Evolutionary conservation across 2,113 vertebrate genomes (phyloP).

Genomic region (Laterallus jamaicensis): DNA sequence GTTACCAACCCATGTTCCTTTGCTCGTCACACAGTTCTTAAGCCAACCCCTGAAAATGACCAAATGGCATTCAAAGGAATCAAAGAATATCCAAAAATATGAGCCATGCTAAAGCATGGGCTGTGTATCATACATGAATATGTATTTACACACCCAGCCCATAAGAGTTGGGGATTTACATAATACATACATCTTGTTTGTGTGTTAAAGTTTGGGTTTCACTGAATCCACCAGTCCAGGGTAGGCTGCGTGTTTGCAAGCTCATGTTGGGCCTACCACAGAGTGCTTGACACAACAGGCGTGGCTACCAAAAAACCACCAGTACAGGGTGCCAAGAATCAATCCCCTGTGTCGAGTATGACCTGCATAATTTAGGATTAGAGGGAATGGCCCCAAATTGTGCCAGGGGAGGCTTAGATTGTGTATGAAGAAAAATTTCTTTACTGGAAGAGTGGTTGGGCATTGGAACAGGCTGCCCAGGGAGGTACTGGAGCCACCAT

Average conservation of each 20-base stretch:
- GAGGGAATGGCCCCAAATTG: no score
- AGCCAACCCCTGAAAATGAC: neutral
- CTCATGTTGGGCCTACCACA: no score
- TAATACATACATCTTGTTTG: neutral
- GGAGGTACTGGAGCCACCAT: no score
- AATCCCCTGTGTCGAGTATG: neutral
- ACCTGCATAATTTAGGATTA: no score
- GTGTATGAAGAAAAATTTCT: no score
- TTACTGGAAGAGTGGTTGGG: no score
- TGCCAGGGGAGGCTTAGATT: no score
- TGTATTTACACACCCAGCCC: neutral
- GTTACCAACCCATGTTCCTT: neutral
- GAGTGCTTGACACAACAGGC: neutral
- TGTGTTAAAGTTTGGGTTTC: neutral
- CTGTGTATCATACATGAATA: neutral
- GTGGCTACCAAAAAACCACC: neutral
- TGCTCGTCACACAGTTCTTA: neutral
- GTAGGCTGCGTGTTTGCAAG: neutral
- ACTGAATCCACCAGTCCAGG: neutral
- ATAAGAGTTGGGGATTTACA: neutral
- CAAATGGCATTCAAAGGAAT: neutral
- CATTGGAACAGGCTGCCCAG: no score
- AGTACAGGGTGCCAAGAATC: neutral
- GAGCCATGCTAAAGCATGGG: neutral
- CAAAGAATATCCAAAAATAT: neutral